phyloP scores from a whole-genome alignment of 2,113 vertebrate genomes.

The Tylochromis polylepis region DNA sequence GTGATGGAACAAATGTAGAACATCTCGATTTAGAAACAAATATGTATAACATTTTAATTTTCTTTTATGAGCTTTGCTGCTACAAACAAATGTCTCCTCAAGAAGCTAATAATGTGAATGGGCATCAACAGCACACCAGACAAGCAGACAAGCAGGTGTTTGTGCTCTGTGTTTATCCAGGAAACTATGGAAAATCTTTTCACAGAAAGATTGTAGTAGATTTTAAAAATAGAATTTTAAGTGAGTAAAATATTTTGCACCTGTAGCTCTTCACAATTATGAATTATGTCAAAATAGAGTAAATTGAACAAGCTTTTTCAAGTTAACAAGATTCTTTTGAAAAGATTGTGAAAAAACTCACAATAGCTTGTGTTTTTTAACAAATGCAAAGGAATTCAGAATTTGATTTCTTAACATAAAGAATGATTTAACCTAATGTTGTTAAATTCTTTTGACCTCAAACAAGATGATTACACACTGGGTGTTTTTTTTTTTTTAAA shows the following conservation, averaged over 20 bases:
- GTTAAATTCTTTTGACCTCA: not conserved
- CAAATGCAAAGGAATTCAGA: not conserved
- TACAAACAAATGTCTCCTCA: not conserved
- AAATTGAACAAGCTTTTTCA: not conserved
- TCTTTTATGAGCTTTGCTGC: not conserved
- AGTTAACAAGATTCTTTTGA: not conserved
- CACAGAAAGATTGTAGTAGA: not conserved
- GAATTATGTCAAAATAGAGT: not conserved
- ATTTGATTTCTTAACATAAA: not conserved
- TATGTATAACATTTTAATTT: not conserved
- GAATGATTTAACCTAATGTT: not conserved
- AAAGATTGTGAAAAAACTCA: not conserved
- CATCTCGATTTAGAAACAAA: not conserved
- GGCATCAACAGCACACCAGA: too few species aligned
- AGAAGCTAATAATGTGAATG: not conserved
- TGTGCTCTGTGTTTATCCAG: not conserved
- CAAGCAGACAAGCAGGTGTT: not conserved
- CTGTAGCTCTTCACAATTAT: not conserved
- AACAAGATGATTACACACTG: not conserved
- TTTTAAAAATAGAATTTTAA: not conserved
- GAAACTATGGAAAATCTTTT: not conserved
- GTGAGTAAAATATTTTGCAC: not conserved
- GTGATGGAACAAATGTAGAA: not conserved
- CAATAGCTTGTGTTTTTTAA: not conserved
- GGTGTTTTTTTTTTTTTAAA: not conserved